Conservation (phyloP, 2,113 vertebrate genomes). For the Clarias magur region DNA sequence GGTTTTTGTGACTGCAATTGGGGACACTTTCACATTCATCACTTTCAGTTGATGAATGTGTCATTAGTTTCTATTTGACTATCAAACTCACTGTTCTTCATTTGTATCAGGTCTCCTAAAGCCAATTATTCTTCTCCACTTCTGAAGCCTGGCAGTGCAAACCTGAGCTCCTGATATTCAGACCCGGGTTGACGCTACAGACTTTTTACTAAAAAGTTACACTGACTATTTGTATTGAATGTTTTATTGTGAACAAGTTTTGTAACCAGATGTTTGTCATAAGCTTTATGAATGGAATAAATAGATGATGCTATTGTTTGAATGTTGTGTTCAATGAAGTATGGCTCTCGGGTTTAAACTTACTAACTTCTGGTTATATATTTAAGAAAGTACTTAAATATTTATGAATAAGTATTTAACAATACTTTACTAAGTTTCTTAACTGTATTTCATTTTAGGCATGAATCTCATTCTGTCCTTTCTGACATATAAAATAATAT, state of each 20-base stretch:
- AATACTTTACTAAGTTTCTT: too few species aligned
- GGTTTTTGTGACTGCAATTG: too few species aligned
- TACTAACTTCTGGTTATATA: background rate
- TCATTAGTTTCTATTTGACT: background rate
- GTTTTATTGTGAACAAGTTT: background rate
- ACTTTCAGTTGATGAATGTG: background rate
- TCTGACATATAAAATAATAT: too few species aligned
- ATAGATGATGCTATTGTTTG: background rate
- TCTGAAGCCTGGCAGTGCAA: background rate
- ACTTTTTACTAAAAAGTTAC: background rate
- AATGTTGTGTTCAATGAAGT: background rate
- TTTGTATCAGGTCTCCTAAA: slow-evolving; percentile 1
- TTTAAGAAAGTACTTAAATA: too few species aligned
- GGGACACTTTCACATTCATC: too few species aligned
- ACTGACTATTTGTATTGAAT: background rate
- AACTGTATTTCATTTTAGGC: too few species aligned
- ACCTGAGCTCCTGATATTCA: background rate
- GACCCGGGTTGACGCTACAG: background rate
- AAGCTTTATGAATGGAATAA: background rate
- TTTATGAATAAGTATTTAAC: background rate
- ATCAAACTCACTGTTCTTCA: background rate
- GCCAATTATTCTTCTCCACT: background rate
- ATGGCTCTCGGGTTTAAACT: background rate
- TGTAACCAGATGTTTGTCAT: background rate
- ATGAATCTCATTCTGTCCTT: too few species aligned